Base-by-base conservation (phyloP, 2,888 invertebrate genomes). In the Tachina lurida region DNA sequence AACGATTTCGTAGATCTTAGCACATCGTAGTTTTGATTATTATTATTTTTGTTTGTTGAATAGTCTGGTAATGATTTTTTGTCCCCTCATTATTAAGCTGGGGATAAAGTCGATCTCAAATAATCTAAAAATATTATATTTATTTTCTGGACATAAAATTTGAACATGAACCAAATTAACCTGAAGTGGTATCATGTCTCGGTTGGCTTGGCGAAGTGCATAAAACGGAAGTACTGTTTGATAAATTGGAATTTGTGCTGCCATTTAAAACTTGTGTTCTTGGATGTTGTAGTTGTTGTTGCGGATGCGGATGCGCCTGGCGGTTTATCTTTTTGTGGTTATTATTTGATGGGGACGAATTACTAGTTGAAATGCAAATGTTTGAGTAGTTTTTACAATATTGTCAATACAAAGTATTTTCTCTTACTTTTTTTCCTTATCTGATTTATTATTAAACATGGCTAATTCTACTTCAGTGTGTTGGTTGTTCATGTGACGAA, bases 401-500 rank as follows among this genome's bases (percentile, higher is more conserved):
- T 31, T 15, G n/a, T 45, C 58, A 43, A 70, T 31, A 41, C 13
- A n/a, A 56, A n/a, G 8, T 31, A 4, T 10, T 22, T 39, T 52
- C 60, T 60, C 60, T 60, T 82, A 80, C 82, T 78, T 87, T 63
- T 88, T 91, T 83, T 91, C 91, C 79, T 88, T 90, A 84, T 91
- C 91, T 88, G 91, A 91, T 89, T 91, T 91, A 87, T 90, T 92
- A 79, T 92, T 92, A 82, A 91, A 92, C 89, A 96, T 93, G 91
- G 96, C 96, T 93, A 97, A 93, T 94, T 97, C 96, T 88, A 94
- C 93, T 91, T 97, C 97, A 0, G 97, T 97, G 92, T 97, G 97
- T 47, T 96, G 95, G 90, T 95, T 96, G 91, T 97, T 97, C 90
- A 97, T 96, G 90, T 97, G 97, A 7, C 96, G 95, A 63, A 97